Base-by-base conservation (phyloP, 2,888 invertebrate species). In the Sipha maydis region DNA sequence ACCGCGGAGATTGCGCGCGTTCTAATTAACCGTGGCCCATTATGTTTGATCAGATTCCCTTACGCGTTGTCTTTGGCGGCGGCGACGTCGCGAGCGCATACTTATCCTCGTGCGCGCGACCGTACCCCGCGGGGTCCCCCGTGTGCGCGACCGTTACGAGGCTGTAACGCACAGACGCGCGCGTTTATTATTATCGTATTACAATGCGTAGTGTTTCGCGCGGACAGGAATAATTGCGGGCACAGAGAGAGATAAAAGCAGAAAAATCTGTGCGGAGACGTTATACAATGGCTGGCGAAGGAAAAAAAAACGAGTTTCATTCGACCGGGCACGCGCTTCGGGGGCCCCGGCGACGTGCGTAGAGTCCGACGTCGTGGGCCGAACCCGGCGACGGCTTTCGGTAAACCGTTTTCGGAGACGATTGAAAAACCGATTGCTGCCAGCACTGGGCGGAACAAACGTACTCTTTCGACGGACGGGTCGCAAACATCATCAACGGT, bases 1-100 rank as follows among this genome's bases (percentile, higher is more conserved):
- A 85, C 69, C 78, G n/a, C 71, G 34, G 48, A 48, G 48, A 14
- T 48, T 31, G 71, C 38, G 84, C 48, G 76, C 86, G 86, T 88
- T 88, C 80, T 88, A 88, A 88, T 88, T 88, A 88, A 88, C 61
- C 86, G 86, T 80, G 86, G 86, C 80, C 73, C 86, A 75, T 88
- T 80, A 80, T 54, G 17, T 88, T 82, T 82, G 86, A 80, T 61
- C 80, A 31, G 28, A 21, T 28, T 71, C 48, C 25, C 69, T 38
- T 34, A 41, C 41, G 41, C 41, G 41, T 84, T 21, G 25, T 76
- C 34, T 11, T 38, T 34, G 41, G 41, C 9, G 41, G 41, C 11
- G 48, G 61, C 21, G 19, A 11, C 69, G 69, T 31, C 8, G 28
- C 71, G 31, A 1, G 17, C 34, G 4, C 25, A 34, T 25, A 9